These are phyloP conservation scores for Micoletzkya japonica DNA, from an alignment of 2,888 invertebrate genomes.

Conservation along the genomic window DNA sequence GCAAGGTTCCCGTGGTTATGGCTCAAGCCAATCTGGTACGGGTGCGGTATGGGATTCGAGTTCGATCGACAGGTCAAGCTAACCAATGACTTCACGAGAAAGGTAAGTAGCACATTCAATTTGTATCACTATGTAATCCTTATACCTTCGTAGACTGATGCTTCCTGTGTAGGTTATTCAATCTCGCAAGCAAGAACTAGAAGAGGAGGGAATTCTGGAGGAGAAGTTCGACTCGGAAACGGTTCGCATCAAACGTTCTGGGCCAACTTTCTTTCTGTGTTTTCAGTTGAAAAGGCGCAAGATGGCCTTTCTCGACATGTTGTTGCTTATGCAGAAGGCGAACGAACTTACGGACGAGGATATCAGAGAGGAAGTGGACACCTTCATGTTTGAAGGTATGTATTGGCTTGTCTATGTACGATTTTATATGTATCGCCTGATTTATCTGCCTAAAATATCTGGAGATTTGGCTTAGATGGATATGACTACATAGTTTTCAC, in stretches of 20 bases:
- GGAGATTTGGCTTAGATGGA: no score
- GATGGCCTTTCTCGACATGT: conserved; percentile 67
- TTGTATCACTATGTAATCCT: no score
- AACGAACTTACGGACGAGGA: conserved; percentile 64
- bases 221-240: no score
- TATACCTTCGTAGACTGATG: no score
- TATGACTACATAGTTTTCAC: no score
- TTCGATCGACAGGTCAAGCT: conserved; percentile 38
- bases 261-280: background rate
- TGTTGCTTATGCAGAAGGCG: conserved; percentile 65
- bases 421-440: background rate
- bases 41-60: conserved; percentile 66
- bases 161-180: no score
- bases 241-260: background rate
- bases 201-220: background rate
- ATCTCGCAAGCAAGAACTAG: no score
- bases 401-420: background rate
- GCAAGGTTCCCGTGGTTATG: conserved; percentile 69
- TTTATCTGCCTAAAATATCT: no score
- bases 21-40: conserved; percentile 70
- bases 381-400: conserved; percentile 67
- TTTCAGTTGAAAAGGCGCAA: conserved; percentile 33
- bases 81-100: conserved; percentile 45
- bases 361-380: conserved; percentile 68
- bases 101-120: conserved; percentile 33